These are phyloP conservation scores for Armadillidium nasatum DNA, from an alignment of 1,140 invertebrate species.

Conservation along the genomic window DNA sequence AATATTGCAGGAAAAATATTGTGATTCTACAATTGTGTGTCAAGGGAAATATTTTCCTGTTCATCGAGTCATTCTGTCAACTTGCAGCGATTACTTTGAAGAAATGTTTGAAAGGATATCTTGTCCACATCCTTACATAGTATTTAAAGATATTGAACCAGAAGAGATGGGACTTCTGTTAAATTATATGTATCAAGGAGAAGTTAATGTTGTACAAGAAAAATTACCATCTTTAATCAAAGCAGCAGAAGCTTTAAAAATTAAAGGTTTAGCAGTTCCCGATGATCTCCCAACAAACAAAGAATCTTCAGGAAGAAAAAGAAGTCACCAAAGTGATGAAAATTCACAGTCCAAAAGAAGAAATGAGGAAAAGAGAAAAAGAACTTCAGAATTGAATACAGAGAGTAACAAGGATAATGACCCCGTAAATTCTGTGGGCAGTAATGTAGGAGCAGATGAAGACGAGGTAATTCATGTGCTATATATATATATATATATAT, in stretches of 20 bases:
- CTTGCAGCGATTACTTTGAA: constrained; percentile 27
- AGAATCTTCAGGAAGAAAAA: no score
- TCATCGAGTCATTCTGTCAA: constrained; percentile 21
- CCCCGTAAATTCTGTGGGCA: no score
- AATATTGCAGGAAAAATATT: no score
- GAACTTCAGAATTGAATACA: no score
- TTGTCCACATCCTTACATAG: constrained; percentile 20
- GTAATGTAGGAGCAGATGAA: no score
- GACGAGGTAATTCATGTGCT: no score
- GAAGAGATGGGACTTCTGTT: constrained; percentile 16
- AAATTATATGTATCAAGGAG: constrained; percentile 24
- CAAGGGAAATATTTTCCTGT: constrained; percentile 1
- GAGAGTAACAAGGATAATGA: no score
- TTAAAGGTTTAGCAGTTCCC: constrained; percentile 23
- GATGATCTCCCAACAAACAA: constrained; percentile 2
- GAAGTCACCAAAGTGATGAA: no score
- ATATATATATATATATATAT: no score
- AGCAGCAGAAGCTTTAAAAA: constrained; percentile 24
- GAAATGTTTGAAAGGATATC: constrained; percentile 17
- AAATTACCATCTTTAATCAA: constrained; percentile 22
- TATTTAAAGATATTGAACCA: constrained; percentile 20
- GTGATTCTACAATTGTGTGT: no score
- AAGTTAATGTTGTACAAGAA: constrained; percentile 21
- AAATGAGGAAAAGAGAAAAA: no score
- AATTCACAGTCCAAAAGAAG: no score